A percentile compares a stretch with the other conserved stretches of the same genome.
phyloP scores from a whole-genome alignment of 2,888 invertebrate species.

The Dryomyza anilis region DNA sequence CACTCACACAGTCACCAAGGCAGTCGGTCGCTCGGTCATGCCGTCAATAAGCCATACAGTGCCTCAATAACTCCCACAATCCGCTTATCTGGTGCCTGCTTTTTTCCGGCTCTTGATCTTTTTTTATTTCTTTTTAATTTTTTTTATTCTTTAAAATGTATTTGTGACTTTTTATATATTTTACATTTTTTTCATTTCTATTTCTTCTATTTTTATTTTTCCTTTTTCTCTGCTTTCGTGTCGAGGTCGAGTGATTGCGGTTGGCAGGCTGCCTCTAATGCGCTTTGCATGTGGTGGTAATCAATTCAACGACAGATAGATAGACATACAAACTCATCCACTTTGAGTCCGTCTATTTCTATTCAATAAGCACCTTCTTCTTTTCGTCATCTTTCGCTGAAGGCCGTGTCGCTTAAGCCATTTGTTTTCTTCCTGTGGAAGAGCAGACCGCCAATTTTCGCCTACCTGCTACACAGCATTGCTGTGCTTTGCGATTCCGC shows the following conservation, averaged over 20 bases:
- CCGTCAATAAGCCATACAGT: background rate
- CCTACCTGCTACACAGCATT: background rate
- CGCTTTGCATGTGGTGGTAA: background rate
- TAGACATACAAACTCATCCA: background rate
- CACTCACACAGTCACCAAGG: too few species aligned
- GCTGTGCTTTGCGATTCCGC: background rate
- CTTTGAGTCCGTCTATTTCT: too few species aligned
- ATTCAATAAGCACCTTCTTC: background rate
- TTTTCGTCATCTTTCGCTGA: background rate
- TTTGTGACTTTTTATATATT: too few species aligned
- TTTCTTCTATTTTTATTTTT: background rate
- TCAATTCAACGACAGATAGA: background rate
- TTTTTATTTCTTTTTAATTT: background rate
- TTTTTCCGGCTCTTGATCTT: background rate
- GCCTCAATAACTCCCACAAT: background rate
- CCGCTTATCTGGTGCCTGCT: background rate
- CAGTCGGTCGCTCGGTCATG: background rate
- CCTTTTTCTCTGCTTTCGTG: background rate
- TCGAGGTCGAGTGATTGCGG: background rate
- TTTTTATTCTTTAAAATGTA: too few species aligned
- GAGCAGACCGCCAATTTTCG: background rate
- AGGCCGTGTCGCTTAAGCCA: background rate
- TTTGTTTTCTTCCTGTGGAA: background rate
- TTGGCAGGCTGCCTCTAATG: background rate
- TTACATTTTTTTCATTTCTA: background rate